A percentile compares a stretch with the other conserved stretches of the same genome.
phyloP scores from a whole-genome alignment of 2,113 vertebrate species.

The Alaudala cheleensis region DNA sequence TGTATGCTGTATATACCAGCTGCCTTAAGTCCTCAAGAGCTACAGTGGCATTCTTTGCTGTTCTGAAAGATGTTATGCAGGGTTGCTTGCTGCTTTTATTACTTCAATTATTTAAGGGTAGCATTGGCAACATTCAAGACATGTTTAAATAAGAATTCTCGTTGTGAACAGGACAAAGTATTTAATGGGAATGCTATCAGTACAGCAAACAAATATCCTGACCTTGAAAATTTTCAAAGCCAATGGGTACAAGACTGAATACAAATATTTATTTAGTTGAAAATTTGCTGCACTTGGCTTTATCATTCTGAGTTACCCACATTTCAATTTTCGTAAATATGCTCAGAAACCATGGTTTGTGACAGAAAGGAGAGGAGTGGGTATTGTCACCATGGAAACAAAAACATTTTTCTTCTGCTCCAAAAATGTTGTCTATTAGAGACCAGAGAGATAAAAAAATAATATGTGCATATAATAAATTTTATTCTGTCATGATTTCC shows the following conservation, averaged over 20 bases:
- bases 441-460: slow-evolving; percentile 37
- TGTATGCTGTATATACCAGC: neutral
- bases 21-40: neutral
- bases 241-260: slow-evolving; percentile 20
- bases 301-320: slow-evolving; percentile 64
- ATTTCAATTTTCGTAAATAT: slow-evolving; percentile 72
- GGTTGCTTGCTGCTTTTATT: neutral
- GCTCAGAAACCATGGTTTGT: slow-evolving; percentile 63
- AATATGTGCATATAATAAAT: slow-evolving; percentile 33
- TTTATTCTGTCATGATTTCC: slow-evolving; percentile 25
- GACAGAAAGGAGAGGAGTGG: slow-evolving; percentile 58
- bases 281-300: slow-evolving; percentile 65
- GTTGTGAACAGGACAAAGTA: slow-evolving; percentile 14
- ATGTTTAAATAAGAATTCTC: slow-evolving; percentile 1
- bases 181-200: slow-evolving; percentile 29
- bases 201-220: slow-evolving; percentile 50
- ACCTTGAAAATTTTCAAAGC: slow-evolving; percentile 69
- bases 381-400: slow-evolving; percentile 76
- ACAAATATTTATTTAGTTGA: slow-evolving; percentile 71
- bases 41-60: neutral
- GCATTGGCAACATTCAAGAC: neutral
- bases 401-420: slow-evolving; percentile 70
- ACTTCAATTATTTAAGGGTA: slow-evolving; percentile 35
- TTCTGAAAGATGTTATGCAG: neutral
- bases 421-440: slow-evolving; percentile 70